Conservation (phyloP, 2,797 vertebrate species). For the Sebastes miniatus region DNA sequence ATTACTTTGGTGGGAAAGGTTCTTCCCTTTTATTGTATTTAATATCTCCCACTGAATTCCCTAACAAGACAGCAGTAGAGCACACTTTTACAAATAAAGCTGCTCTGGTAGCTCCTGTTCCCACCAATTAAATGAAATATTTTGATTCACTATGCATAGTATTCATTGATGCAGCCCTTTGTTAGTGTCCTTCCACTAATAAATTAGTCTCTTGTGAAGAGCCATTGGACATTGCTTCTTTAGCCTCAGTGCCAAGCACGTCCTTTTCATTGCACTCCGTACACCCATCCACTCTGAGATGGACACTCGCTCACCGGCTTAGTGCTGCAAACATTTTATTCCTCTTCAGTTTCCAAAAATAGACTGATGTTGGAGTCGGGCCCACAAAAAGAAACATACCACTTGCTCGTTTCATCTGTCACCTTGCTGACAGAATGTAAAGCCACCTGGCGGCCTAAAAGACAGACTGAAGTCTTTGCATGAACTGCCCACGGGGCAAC, state of each 20-base stretch:
- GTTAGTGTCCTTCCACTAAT: conserved; percentile 19
- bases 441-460: conserved; percentile 27
- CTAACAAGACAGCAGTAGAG: neutral
- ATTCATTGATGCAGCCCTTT: conserved; percentile 6
- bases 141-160: neutral
- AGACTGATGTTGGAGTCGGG: conserved; percentile 12
- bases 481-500: neutral
- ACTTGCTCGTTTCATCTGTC: conserved; percentile 28
- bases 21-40: neutral
- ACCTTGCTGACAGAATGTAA: conserved; percentile 32
- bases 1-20: neutral
- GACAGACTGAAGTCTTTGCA: neutral
- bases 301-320: conserved; percentile 13
- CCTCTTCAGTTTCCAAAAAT: conserved; percentile 48
- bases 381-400: conserved; percentile 17
- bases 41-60: neutral
- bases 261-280: conserved; percentile 18
- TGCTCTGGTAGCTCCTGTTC: neutral
- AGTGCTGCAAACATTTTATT: conserved; percentile 31
- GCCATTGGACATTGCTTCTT: conserved; percentile 10
- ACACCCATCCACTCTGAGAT: neutral
- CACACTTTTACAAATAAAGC: neutral
- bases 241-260: conserved; percentile 15
- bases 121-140: neutral
- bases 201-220: conserved; percentile 23